Conservation (phyloP, 2,113 vertebrate genomes). For the Phrynosoma platyrhinos region DNA sequence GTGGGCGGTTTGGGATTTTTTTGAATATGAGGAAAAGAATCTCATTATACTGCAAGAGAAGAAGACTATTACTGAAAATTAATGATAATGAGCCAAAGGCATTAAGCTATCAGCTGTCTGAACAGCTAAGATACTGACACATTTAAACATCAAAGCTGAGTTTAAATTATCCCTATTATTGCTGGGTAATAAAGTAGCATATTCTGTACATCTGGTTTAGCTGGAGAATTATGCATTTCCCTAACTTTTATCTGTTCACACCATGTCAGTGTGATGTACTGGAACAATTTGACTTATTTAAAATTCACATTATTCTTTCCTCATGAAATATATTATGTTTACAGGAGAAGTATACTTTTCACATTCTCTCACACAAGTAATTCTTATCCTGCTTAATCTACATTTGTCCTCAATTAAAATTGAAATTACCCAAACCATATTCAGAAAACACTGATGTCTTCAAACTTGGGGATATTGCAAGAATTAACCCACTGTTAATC, state of each 20-base stretch:
- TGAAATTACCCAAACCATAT: not conserved
- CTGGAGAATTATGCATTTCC: slow-evolving; percentile 13
- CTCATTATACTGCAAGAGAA: slow-evolving; percentile 50
- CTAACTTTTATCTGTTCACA: slow-evolving; percentile 20
- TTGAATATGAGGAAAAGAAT: slow-evolving; percentile 27
- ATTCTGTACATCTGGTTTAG: slow-evolving; percentile 35
- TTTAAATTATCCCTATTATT: slow-evolving; percentile 54
- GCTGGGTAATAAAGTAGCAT: not conserved
- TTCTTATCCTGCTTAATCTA: slow-evolving; percentile 7
- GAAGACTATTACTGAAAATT: slow-evolving; percentile 53
- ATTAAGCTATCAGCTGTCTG: slow-evolving; percentile 60
- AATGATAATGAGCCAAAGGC: slow-evolving; percentile 58
- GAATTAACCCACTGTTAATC: not conserved
- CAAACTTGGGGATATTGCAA: not conserved
- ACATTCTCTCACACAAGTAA: not conserved
- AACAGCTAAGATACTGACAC: slow-evolving; percentile 56
- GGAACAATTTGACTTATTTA: slow-evolving; percentile 21
- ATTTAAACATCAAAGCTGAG: slow-evolving; percentile 61
- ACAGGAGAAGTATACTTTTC: not conserved
- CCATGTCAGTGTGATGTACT: not conserved
- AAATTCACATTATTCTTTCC: not conserved
- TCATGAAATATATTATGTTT: slow-evolving; percentile 9
- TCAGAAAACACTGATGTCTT: not conserved
- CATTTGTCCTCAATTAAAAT: slow-evolving; percentile 2
- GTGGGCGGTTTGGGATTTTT: slow-evolving; percentile 22